Conservation (phyloP, 2,888 invertebrate species). For the Pantelozetes paolii region DNA sequence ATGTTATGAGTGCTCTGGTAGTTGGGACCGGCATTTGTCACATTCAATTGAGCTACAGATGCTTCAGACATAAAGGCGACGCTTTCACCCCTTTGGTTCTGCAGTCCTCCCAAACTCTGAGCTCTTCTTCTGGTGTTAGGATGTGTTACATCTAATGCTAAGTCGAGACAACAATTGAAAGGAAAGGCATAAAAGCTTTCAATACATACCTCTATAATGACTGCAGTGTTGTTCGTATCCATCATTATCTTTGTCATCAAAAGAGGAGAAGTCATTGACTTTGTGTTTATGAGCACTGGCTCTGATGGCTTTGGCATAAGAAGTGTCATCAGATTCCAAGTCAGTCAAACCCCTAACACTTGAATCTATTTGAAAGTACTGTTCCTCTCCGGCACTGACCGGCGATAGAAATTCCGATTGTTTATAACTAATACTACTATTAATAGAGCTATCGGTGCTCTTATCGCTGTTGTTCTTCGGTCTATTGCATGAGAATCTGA, state of each 20-base stretch:
- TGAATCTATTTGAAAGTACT: not conserved
- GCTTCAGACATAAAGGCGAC: constrained; percentile 13
- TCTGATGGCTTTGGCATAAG: constrained; percentile 47
- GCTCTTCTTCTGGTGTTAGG: constrained; percentile 30
- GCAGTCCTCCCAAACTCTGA: constrained; percentile 42
- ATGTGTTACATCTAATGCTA: not conserved
- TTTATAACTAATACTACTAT: constrained; percentile 36
- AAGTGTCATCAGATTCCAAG: constrained; percentile 48
- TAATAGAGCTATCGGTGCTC: constrained; percentile 16
- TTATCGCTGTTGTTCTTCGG: constrained; percentile 21
- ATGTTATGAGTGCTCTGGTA: constrained; percentile 39
- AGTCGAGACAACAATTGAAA: not conserved
- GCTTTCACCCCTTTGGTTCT: not conserved
- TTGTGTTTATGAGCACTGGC: constrained; percentile 40
- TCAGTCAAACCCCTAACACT: not conserved
- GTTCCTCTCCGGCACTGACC: constrained; percentile 4
- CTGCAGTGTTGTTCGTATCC: constrained; percentile 41
- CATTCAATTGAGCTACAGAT: constrained; percentile 44
- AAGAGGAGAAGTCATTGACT: constrained; percentile 46
- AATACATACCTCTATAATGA: not conserved
- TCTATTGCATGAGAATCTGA: not conserved
- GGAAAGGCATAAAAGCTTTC: not conserved
- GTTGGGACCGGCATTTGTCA: constrained; percentile 45
- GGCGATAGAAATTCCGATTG: constrained; percentile 30
- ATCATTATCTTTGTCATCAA: constrained; percentile 47